Conservation (phyloP, 1,140 invertebrate genomes). For the Oreohelix idahoensis region DNA sequence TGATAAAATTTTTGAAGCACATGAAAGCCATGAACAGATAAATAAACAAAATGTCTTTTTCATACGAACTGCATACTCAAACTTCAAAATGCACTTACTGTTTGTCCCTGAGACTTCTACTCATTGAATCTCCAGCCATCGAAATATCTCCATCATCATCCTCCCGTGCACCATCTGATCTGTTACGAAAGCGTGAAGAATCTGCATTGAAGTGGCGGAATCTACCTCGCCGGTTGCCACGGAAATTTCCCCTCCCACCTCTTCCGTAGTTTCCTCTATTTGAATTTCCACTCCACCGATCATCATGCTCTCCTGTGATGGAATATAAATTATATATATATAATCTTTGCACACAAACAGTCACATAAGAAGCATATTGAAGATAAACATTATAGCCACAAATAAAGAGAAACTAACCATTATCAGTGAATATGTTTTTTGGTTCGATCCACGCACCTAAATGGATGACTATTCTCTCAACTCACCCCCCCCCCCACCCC, state of each 20-base stretch:
- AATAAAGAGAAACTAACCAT: background rate
- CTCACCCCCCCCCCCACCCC: too few species aligned
- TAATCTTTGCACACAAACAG: background rate
- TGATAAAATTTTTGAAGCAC: too few species aligned
- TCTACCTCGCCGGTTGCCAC: slow-evolving; percentile 6
- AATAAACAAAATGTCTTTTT: too few species aligned
- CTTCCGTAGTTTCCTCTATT: background rate
- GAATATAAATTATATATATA: background rate
- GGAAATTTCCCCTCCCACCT: background rate
- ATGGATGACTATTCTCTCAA: too few species aligned
- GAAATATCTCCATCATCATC: slow-evolving; percentile 34
- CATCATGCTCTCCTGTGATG: slow-evolving; percentile 19
- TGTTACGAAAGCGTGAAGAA: background rate
- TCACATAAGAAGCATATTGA: background rate
- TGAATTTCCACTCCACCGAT: slow-evolving; percentile 17
- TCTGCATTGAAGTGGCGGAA: slow-evolving; percentile 20
- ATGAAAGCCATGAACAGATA: too few species aligned
- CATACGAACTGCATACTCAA: background rate
- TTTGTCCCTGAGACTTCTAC: background rate
- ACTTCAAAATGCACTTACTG: background rate
- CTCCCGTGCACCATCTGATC: background rate
- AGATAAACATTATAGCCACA: background rate
- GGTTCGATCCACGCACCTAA: too few species aligned
- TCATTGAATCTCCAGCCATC: background rate
- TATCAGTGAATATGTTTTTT: background rate